Evolutionary conservation across 2,797 vertebrate genomes (phyloP).

Genomic region (Gobionotothen gibberifrons): DNA sequence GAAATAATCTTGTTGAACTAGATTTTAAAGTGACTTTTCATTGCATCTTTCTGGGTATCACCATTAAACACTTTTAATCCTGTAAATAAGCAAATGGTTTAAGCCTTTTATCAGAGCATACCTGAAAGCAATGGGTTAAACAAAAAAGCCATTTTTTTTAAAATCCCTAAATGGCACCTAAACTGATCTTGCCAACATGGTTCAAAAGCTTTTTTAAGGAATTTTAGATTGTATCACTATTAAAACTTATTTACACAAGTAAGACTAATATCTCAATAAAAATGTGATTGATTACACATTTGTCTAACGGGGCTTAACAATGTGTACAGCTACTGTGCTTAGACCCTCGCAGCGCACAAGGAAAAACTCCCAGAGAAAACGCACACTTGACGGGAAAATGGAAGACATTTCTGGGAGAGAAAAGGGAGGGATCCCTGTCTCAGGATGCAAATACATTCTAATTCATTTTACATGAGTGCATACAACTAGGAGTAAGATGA

Average conservation of each 20-base stretch:
- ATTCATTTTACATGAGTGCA: no score
- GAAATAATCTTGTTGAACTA: background rate
- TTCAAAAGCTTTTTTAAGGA: conserved; percentile 1
- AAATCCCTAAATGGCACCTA: background rate
- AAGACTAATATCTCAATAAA: background rate
- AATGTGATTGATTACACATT: no score
- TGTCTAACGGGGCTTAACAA: no score
- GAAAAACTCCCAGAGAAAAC: background rate
- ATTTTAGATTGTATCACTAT: no score
- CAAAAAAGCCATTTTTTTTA: background rate
- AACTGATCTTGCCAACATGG: background rate
- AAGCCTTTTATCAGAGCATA: no score
- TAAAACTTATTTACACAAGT: background rate
- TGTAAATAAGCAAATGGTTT: background rate
- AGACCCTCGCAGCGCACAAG: no score
- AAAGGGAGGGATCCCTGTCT: no score
- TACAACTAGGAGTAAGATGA: no score
- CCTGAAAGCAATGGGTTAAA: conserved; percentile 3
- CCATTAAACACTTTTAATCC: background rate
- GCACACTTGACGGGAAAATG: background rate
- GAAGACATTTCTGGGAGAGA: no score
- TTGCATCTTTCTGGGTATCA: background rate
- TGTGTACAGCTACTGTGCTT: no score
- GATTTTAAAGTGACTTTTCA: background rate
- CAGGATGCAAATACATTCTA: no score